Percentiles rank a stretch among this genome's conserved stretches.
phyloP scores from a whole-genome alignment of 1,140 invertebrate genomes.

The Scaptodrosophila lebanonensis region DNA sequence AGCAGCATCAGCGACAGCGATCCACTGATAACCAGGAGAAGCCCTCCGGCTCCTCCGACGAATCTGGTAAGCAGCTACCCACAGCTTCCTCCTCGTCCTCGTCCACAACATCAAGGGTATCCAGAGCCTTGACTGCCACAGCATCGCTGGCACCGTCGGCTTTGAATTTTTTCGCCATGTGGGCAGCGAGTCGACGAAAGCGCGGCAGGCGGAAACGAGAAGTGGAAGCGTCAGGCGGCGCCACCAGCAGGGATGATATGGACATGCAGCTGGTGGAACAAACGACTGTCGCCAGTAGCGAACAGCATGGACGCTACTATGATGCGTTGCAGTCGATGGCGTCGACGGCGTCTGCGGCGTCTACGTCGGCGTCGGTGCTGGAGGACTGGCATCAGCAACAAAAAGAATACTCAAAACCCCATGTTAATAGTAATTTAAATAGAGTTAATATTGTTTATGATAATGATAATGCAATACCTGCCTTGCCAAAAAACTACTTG shows the following conservation, averaged over 20 bases:
- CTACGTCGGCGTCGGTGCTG: background rate
- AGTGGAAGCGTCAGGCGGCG: background rate
- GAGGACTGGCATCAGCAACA: slow-evolving; percentile 25
- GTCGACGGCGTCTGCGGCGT: background rate
- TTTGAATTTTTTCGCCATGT: slow-evolving; percentile 62
- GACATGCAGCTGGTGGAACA: slow-evolving; percentile 59
- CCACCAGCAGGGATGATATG: slow-evolving; percentile 4
- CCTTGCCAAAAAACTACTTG: slow-evolving; percentile 77
- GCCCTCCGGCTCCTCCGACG: background rate
- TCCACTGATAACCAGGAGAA: slow-evolving; percentile 8
- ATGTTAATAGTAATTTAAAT: slow-evolving; percentile 67
- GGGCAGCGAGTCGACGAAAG: slow-evolving; percentile 68
- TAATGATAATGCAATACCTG: slow-evolving; percentile 76
- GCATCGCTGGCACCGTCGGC: slow-evolving; percentile 67
- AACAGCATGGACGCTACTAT: slow-evolving; percentile 8
- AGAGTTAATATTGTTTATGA: slow-evolving; percentile 41
- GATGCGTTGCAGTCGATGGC: background rate
- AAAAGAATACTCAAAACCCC: slow-evolving; percentile 69
- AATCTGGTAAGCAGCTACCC: slow-evolving; percentile 37
- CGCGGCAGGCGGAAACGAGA: slow-evolving; percentile 66
- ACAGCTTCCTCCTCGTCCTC: slow-evolving; percentile 56
- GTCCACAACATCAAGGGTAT: slow-evolving; percentile 37
- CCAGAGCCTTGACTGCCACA: slow-evolving; percentile 55
- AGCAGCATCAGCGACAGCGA: slow-evolving; percentile 24
- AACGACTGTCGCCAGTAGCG: slow-evolving; percentile 20